These are phyloP conservation scores for Hyposoter didymator DNA, from an alignment of 2,888 invertebrate genomes.

Conservation along the genomic window DNA sequence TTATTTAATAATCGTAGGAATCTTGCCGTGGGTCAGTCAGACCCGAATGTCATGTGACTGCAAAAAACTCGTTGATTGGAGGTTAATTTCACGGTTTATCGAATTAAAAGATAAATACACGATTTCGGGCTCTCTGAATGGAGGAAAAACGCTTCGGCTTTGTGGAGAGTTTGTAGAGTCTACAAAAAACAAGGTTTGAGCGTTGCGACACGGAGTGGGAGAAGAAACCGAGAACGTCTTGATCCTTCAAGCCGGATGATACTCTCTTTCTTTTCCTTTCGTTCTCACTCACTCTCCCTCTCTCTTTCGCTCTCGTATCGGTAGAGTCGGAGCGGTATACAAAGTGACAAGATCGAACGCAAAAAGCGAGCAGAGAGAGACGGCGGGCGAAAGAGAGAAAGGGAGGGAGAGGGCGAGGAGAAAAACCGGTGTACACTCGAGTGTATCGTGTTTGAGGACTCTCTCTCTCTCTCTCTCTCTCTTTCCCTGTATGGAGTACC, in stretches of 20 bases:
- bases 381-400: not conserved
- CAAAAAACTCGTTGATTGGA: not conserved
- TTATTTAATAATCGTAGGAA: not conserved
- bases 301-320: not conserved
- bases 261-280: not conserved
- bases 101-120: not conserved
- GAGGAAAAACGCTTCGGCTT: not conserved
- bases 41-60: not conserved
- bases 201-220: conserved; percentile 22
- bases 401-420: not conserved
- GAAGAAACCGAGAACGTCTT: conserved; percentile 7
- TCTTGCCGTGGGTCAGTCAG: not conserved
- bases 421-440: conserved; percentile 9
- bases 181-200: conserved; percentile 9
- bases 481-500: conserved; percentile 1
- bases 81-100: not conserved
- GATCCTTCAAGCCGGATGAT: not conserved
- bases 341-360: not conserved
- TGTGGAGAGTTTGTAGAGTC: not conserved
- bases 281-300: not conserved
- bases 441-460: not conserved
- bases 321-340: not conserved
- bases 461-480: conserved; percentile 37
- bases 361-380: conserved; percentile 8
- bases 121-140: not conserved